phyloP scores from a whole-genome alignment of 2,113 vertebrate species.

The Psittacara wagleri region DNA sequence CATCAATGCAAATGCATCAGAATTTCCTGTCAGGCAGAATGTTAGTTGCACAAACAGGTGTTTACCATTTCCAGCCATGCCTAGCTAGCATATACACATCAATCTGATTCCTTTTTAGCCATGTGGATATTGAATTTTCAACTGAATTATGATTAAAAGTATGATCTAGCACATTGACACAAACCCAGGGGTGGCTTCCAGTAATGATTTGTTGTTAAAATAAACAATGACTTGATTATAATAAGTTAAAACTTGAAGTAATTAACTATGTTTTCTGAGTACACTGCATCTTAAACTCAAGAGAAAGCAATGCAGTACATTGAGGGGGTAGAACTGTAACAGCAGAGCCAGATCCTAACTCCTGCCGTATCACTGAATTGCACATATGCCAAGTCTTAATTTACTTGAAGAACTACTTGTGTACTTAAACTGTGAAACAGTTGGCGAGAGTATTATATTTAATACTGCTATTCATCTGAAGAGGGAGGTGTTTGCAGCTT shows the following conservation, averaged over 20 bases:
- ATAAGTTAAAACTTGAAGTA: neutral
- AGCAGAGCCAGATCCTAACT: neutral
- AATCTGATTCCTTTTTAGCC: neutral
- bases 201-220: neutral
- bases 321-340: neutral
- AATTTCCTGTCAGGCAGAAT: neutral
- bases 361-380: neutral
- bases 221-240: neutral
- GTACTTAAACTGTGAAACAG: neutral
- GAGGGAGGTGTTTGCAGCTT: neutral
- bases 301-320: neutral
- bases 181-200: neutral
- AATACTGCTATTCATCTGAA: neutral
- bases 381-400: neutral
- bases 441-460: neutral
- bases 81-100: neutral
- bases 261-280: neutral
- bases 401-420: neutral
- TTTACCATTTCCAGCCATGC: neutral
- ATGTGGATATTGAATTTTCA: neutral
- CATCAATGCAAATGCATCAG: neutral
- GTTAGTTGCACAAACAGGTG: neutral
- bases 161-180: neutral
- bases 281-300: neutral
- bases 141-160: neutral